Base-by-base conservation (phyloP, 53 echinoderm and acorn worm species). In the Actinopyga echinites region DNA sequence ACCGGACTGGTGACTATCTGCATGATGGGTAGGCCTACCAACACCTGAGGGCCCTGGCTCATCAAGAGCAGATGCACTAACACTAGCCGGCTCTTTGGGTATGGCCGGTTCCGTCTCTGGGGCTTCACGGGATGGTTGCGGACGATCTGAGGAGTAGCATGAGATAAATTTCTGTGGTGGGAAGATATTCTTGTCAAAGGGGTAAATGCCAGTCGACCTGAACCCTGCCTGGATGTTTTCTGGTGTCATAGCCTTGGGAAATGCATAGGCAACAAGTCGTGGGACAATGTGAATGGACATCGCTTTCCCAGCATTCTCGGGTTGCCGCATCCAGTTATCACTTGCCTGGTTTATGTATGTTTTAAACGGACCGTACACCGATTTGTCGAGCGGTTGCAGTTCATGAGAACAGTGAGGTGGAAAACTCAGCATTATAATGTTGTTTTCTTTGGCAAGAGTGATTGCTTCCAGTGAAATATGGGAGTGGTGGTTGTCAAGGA, bases 191-290 rank as follows among this genome's bases (percentile, higher is more conserved):
- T 22, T 82, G 19, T 34, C 82, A n/a, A 82, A 61, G 1, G 80
- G 82, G 8, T 63, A 82, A 11, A 82, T 62, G 12, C 64, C 82
- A 20, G 40, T 82, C 22, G 82, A 37, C 36, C 43, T 61, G 43
- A 82, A 82, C 24, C 82, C 82, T 23, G 64, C 33, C 44, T 25
- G 61, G 35, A 60, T 60, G 25, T 82, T 82, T 58, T 63, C 82
- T 62, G 82, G 82, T 60, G 64, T 82, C 82, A 82, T 64, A 19
- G 64, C 82, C 64, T 63, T 82, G 17, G 82, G 82, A 63, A 82
- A 33, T 6, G 82, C 82, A 63, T 62, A 82, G 25, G 63, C 61
- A 7, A 82, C 82, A 8, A 82, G 7, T 37, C 34, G 32, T n/a
- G 62, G 82, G 24, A 82, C 61, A 19, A 19, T 62, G 82, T 82